phyloP scores from a whole-genome alignment of 2,888 invertebrate genomes.

The Parnassius mnemosyne region DNA sequence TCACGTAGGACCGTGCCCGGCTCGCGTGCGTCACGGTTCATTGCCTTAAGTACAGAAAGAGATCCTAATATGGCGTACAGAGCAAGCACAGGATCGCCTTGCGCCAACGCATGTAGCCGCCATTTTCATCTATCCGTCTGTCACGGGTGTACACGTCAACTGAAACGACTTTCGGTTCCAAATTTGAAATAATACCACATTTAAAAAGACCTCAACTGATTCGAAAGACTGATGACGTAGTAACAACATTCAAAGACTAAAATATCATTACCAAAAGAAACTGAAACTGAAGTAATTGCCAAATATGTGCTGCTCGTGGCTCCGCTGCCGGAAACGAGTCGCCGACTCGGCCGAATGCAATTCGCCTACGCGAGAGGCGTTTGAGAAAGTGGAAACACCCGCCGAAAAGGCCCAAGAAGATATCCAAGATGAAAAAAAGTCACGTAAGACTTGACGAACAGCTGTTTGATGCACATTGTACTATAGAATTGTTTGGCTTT shows the following conservation, averaged over 20 bases:
- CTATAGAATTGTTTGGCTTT: slow-evolving; percentile 48
- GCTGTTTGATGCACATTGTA: slow-evolving; percentile 32
- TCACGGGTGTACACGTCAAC: slow-evolving; percentile 51
- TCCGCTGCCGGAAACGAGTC: slow-evolving; percentile 65
- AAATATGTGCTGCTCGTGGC: slow-evolving; percentile 75
- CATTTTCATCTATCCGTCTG: slow-evolving; percentile 63
- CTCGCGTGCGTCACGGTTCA: slow-evolving; percentile 72
- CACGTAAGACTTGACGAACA: slow-evolving; percentile 61
- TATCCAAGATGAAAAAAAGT: slow-evolving; percentile 46
- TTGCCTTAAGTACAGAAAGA: slow-evolving; percentile 75
- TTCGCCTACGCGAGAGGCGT: slow-evolving; percentile 49
- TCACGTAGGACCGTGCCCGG: slow-evolving; percentile 33
- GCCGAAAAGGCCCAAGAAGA: slow-evolving; percentile 42
- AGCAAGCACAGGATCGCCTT: slow-evolving; percentile 66
- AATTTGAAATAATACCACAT: slow-evolving; percentile 27
- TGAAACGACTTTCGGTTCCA: slow-evolving; percentile 30
- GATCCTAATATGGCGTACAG: slow-evolving; percentile 71
- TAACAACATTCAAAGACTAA: slow-evolving; percentile 15
- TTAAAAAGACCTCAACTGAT: slow-evolving; percentile 22
- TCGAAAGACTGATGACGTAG: slow-evolving; percentile 18
- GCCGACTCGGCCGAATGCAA: slow-evolving; percentile 57
- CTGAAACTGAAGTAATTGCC: slow-evolving; percentile 36
- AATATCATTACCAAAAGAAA: slow-evolving; percentile 33
- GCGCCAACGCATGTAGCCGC: slow-evolving; percentile 65
- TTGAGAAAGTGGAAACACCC: slow-evolving; percentile 48